A percentile compares a stretch with the other conserved stretches of the same genome.
Conservation (phyloP, 2,113 vertebrate species). For the Periophthalmodon schlosseri region DNA sequence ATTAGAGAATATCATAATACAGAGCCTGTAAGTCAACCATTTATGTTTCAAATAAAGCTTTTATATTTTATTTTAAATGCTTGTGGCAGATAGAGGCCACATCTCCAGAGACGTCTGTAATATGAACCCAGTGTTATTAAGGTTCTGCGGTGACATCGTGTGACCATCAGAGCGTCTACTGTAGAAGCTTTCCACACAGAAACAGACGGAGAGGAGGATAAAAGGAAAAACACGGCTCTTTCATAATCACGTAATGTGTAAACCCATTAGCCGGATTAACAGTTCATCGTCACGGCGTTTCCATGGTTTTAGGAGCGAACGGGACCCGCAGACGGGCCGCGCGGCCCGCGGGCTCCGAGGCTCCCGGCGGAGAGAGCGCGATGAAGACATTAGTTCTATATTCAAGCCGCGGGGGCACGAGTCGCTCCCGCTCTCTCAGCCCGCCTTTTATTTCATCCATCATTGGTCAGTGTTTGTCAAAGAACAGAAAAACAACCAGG, state of each 20-base stretch:
- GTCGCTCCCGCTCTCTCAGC: constrained; percentile 21
- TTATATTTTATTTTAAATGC: no score
- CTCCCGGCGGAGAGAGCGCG: constrained; percentile 26
- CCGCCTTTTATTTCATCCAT: constrained; percentile 57
- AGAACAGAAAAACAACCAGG: constrained; percentile 50
- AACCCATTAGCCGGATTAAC: not conserved
- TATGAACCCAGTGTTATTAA: no score
- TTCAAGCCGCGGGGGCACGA: constrained; percentile 36
- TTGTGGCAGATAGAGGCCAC: no score
- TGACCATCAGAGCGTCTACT: no score
- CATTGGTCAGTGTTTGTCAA: constrained; percentile 61
- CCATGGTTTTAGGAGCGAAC: not conserved
- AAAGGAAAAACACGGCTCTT: not conserved
- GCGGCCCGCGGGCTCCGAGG: not conserved
- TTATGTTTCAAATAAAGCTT: no score
- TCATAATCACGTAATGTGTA: not conserved
- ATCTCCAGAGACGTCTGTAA: no score
- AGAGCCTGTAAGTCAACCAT: no score
- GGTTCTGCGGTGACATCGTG: no score
- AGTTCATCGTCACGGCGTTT: not conserved
- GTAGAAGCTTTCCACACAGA: not conserved
- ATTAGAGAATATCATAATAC: no score
- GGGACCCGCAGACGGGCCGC: not conserved
- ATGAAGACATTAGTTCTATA: constrained; percentile 43
- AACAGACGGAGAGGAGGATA: not conserved